phyloP scores from a whole-genome alignment of 2,888 invertebrate species.

The Arrhopalites spinosus region DNA sequence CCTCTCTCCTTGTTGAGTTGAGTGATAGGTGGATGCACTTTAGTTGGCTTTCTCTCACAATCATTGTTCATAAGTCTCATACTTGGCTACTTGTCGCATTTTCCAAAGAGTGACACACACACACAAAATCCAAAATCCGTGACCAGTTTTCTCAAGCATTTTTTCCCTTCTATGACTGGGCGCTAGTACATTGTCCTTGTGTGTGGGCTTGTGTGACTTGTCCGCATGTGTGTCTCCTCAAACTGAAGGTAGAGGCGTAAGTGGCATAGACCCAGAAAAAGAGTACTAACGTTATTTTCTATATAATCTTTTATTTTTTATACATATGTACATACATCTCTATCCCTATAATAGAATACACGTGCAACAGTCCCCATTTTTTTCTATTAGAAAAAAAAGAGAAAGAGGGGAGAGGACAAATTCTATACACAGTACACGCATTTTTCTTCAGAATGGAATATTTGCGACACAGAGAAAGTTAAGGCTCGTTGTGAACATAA shows the following conservation, averaged over 20 bases:
- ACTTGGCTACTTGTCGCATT: conserved; percentile 16
- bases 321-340: too few species aligned
- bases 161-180: not conserved
- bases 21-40: conserved; percentile 34
- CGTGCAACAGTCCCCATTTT: not conserved
- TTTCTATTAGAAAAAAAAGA: not conserved
- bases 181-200: not conserved
- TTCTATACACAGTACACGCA: not conserved
- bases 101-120: conserved; percentile 27
- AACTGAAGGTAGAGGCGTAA: too few species aligned
- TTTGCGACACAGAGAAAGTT: not conserved
- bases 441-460: not conserved
- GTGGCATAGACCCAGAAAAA: too few species aligned
- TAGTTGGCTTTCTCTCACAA: not conserved
- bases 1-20: too few species aligned
- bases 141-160: conserved; percentile 25
- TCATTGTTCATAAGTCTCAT: conserved; percentile 35
- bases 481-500: not conserved
- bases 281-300: too few species aligned
- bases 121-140: conserved; percentile 20
- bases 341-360: not conserved
- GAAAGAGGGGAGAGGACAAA: not conserved
- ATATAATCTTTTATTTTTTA: too few species aligned
- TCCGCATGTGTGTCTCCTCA: not conserved
- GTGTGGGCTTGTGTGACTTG: not conserved